phyloP scores from a whole-genome alignment of 1,140 invertebrate species.

The Listronotus bonariensis region DNA sequence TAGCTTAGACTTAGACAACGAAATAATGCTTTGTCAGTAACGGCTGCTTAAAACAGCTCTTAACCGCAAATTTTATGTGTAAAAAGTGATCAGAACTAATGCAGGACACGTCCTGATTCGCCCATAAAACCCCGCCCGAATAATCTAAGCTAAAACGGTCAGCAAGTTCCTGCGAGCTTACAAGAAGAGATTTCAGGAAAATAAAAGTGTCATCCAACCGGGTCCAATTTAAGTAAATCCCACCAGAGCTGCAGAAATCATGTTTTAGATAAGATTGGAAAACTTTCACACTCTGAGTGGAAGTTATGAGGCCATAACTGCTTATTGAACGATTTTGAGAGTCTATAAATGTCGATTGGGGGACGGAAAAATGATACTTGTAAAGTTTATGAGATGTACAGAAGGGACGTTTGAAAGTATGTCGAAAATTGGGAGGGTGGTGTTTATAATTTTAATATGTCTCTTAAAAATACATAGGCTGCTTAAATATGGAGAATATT shows the following conservation, averaged over 20 bases:
- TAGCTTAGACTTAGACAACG: too few relatives aligned
- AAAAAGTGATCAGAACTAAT: constrained; percentile 8
- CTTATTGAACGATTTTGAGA: constrained; percentile 32
- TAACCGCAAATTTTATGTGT: too few relatives aligned
- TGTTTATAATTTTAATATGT: too few relatives aligned
- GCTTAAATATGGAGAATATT: too few relatives aligned
- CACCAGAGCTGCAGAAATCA: constrained; percentile 25
- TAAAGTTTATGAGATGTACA: constrained; percentile 17
- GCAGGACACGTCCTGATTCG: constrained; percentile 11
- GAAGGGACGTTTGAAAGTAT: constrained; percentile 2
- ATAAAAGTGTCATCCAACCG: constrained; percentile 27
- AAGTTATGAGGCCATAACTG: constrained; percentile 31
- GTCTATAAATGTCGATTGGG: constrained; percentile 29
- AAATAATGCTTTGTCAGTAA: too few relatives aligned
- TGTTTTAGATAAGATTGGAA: constrained; percentile 34
- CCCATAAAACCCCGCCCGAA: constrained; percentile 7
- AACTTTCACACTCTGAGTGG: constrained; percentile 24
- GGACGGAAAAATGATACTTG: constrained; percentile 8
- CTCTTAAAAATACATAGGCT: too few relatives aligned
- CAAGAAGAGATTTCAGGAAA: neutral
- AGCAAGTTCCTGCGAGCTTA: neutral
- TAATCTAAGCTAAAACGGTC: constrained; percentile 13
- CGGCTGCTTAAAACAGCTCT: too few relatives aligned
- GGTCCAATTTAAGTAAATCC: constrained; percentile 34
- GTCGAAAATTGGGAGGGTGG: too few relatives aligned